Evolutionary conservation across 2,797 vertebrate species (phyloP).

Genomic region (Myripristis murdjan): DNA sequence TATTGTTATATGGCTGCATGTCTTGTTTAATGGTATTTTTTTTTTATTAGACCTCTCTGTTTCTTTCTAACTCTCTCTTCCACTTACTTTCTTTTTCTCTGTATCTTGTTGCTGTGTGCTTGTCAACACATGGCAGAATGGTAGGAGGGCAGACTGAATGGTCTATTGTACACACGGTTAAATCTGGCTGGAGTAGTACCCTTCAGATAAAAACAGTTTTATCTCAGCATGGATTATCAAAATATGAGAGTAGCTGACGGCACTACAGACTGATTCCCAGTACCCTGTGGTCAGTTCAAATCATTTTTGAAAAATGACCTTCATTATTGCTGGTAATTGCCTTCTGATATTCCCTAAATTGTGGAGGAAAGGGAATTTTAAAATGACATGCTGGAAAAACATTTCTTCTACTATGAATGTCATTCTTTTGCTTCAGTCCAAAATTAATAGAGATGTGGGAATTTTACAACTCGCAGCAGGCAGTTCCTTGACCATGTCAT

Average conservation of each 20-base stretch:
- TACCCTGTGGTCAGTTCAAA: not conserved
- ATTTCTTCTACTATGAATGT: too few species aligned
- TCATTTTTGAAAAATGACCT: conserved; percentile 10
- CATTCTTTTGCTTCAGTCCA: not conserved
- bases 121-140: conserved; percentile 75
- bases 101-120: conserved; percentile 53
- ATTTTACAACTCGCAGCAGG: not conserved
- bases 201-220: conserved; percentile 48
- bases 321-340: conserved; percentile 22
- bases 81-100: not conserved
- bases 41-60: conserved; percentile 60
- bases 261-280: not conserved
- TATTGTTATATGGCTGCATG: conserved; percentile 71
- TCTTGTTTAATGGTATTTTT: conserved; percentile 63
- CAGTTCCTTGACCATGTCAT: conserved; percentile 9
- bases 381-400: not conserved
- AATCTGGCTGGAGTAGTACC: conserved; percentile 50
- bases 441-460: conserved; percentile 3
- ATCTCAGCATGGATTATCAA: conserved; percentile 21
- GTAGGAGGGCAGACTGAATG: conserved; percentile 55
- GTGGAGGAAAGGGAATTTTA: conserved; percentile 15
- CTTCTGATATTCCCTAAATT: not conserved
- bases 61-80: not conserved
- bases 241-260: not conserved
- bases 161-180: conserved; percentile 56